Base-by-base conservation (phyloP, 2,113 vertebrate genomes). In the Machaerirhynchus nigripectus region DNA sequence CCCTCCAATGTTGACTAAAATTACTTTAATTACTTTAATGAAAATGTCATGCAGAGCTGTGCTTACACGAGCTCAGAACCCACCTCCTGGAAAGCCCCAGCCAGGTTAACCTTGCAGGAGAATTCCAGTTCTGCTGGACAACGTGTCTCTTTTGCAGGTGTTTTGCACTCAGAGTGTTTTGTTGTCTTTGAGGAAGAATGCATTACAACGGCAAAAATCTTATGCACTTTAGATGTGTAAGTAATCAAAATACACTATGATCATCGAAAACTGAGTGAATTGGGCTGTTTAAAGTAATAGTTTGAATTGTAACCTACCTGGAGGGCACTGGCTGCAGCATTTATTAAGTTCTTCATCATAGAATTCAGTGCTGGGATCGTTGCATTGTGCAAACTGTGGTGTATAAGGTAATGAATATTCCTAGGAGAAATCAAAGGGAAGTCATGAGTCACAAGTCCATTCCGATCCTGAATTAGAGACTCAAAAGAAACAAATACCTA, bases 301-400 rank as follows among this genome's bases (percentile, higher is more conserved):
- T 67, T 60, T 53, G 22, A 75, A 22, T 70, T 27, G 33, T 22
- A 69, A 44, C 93, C 90, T 77, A 98, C 97, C 97, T 59, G 97
- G 97, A 15, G 92, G 95, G 78, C 98, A 98, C 60, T 52, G 80
- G 71, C 96, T 97, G 68, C 97, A 98, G 87, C 97, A 97, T 81
- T 63, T 93, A 65, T 95, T 68, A 22, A 73, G 39, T 5, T 4
- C 44, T 46, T 90, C 67, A 18, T 97, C 40, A 10, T 93, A 96
- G 89, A 94, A 98, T 44, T 98, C 94, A 14, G 42, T 77, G 52
- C 23, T 76, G 53, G 9, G 33, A 53, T 50, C 15, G 14, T 93
- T 96, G 14, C 13, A 18, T 15, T n/a, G 28, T 55, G 69, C 63
- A 3, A 16, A 35, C 39, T 79, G 63, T 4, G 67, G 87, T 0